Evolutionary conservation across 2,888 invertebrate species (phyloP).

Genomic region (Ptychoptera contaminata): DNA sequence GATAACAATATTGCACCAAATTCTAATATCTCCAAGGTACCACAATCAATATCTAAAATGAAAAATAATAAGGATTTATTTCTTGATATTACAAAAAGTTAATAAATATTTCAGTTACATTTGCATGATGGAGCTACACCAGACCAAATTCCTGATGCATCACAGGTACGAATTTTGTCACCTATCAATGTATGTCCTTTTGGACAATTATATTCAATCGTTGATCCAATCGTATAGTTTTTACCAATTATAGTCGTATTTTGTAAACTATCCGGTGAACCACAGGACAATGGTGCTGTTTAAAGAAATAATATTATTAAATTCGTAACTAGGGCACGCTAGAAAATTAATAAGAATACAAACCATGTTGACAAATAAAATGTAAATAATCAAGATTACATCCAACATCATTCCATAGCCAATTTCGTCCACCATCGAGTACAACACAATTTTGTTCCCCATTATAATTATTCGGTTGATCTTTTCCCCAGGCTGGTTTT

Average conservation of each 20-base stretch:
- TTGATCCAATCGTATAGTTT: slow-evolving; percentile 50
- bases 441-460: slow-evolving; percentile 93
- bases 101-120: slow-evolving; percentile 46
- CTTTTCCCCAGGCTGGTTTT: slow-evolving; percentile 79
- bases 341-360: slow-evolving; percentile 26
- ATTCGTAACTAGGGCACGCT: too few species aligned
- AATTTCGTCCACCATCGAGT: slow-evolving; percentile 73
- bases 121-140: slow-evolving; percentile 67
- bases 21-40: slow-evolving; percentile 45
- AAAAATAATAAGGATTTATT: neutral
- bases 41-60: slow-evolving; percentile 66
- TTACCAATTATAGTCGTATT: slow-evolving; percentile 67
- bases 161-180: slow-evolving; percentile 49
- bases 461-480: slow-evolving; percentile 90
- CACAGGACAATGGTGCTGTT: slow-evolving; percentile 68
- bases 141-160: slow-evolving; percentile 66
- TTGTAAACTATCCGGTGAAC: slow-evolving; percentile 69
- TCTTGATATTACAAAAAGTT: neutral
- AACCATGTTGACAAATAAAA: slow-evolving; percentile 86
- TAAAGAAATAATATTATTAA: slow-evolving; percentile 9
- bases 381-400: slow-evolving; percentile 85
- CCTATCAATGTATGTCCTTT: slow-evolving; percentile 69
- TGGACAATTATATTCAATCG: slow-evolving; percentile 63
- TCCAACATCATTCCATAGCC: slow-evolving; percentile 91
- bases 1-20: slow-evolving; percentile 54